Base-by-base conservation (phyloP, 1,140 invertebrate genomes). In the Tetraneura akinire region DNA sequence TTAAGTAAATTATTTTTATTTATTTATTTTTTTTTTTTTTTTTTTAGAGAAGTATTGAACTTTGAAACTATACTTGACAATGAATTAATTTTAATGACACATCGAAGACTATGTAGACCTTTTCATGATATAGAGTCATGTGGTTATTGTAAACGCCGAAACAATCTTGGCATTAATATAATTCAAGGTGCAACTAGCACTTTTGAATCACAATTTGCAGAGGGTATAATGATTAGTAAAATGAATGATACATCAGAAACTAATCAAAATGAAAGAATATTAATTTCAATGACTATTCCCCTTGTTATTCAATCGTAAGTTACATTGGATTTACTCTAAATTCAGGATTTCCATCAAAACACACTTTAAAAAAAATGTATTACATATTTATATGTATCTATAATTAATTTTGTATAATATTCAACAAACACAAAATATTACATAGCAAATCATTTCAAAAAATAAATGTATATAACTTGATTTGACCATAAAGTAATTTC, bases 201-300 rank as follows among this genome's bases (percentile, higher is more conserved):
- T 29, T 80, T 53, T 71, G 49, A 55, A 45, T 80, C 53, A 57
- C 16, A 42, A 45, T 71, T 80, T 80, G 80, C 42, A 14, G 37
- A 70, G 32, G 51, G n/a, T 57, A 23, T 53, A 1, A 80, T 60
- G 21, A 29, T 45, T 1, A 42, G 32, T 57, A 73, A 57, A 37
- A 32, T 80, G 64, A 55, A 55, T n/a, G 23, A 74, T 45, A 45
- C 32, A 37, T 23, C 13, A 16, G 18, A 21, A 57, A 10, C n/a
- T 23, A 55, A 64, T 49, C 13, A 23, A 23, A 71, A 26, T 32
- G 10, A 42, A 18, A 71, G 37, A 57, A 21, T 49, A 42, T 73
- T 53, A 60, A 37, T 80, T 2, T 57, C 73, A 21, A 26, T 57
- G 16, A 64, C 45, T 21, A n/a, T 47, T 13, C 73, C 51, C n/a